Conservation (phyloP, 2,797 vertebrate species). For the Parauchenoglanis ngamensis region DNA sequence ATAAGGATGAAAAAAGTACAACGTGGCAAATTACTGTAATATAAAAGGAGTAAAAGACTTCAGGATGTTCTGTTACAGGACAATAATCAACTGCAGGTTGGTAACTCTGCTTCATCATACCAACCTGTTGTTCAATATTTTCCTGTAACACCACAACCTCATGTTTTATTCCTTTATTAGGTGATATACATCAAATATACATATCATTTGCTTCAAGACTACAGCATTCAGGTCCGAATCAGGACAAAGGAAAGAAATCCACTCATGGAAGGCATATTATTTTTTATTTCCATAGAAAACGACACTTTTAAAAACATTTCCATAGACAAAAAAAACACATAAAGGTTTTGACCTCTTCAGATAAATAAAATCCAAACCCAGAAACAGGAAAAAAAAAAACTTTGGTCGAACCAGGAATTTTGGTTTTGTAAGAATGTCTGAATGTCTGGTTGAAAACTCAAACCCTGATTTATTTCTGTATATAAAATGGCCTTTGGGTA, state of each 20-base stretch:
- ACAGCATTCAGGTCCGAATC: not conserved
- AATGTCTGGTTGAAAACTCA: not conserved
- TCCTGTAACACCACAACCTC: not conserved
- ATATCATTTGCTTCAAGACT: not conserved
- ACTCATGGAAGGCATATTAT: slow-evolving; percentile 37
- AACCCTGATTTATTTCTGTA: slow-evolving; percentile 9
- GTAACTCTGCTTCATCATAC: not conserved
- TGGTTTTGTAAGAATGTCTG: not conserved
- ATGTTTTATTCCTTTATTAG: not conserved
- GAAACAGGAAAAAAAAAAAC: not conserved
- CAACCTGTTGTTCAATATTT: not conserved
- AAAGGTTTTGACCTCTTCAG: slow-evolving; percentile 56
- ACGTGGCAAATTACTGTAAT: not conserved
- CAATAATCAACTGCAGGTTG: not conserved
- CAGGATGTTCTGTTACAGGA: not conserved
- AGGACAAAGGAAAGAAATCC: not conserved
- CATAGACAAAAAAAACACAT: slow-evolving; percentile 41
- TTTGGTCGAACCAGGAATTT: slow-evolving; percentile 18
- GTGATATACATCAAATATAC: not conserved
- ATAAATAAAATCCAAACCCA: slow-evolving; percentile 69
- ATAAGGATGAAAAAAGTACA: not conserved
- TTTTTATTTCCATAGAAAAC: slow-evolving; percentile 72
- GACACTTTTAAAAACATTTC: slow-evolving; percentile 51
- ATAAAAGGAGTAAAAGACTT: not conserved
- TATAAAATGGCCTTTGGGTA: not conserved